Conservation (phyloP, 2,888 invertebrate species). For the Caprella mutica region DNA sequence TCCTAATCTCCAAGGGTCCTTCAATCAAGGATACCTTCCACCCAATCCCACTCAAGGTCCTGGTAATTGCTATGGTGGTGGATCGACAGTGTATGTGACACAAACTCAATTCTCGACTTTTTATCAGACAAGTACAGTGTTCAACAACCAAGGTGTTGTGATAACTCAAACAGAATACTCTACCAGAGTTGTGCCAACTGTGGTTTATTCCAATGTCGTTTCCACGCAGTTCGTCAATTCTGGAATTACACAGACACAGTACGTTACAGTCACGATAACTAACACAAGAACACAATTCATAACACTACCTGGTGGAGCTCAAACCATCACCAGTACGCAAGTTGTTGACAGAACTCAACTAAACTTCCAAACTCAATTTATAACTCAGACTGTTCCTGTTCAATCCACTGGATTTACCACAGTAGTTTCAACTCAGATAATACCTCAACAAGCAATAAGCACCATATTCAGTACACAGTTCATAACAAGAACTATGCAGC, state of each 20-base stretch:
- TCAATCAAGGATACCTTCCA: conserved; percentile 19
- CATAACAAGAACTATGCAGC: conserved; percentile 18
- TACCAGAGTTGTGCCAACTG: conserved; percentile 17
- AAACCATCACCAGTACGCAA: conserved; percentile 23
- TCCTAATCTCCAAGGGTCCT: conserved; percentile 4
- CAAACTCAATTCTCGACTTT: conserved; percentile 14
- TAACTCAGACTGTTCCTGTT: conserved; percentile 14
- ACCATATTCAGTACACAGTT: conserved; percentile 21
- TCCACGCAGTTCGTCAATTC: conserved; percentile 21
- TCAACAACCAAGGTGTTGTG: conserved; percentile 16
- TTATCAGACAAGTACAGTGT: conserved; percentile 10
- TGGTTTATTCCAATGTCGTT: conserved; percentile 18
- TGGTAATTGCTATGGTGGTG: conserved; percentile 4
- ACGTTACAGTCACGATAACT: conserved; percentile 14
- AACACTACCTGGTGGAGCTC: conserved; percentile 17
- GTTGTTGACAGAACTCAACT: conserved; percentile 15
- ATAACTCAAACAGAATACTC: conserved; percentile 15
- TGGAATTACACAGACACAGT: conserved; percentile 11
- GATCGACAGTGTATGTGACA: conserved; percentile 13
- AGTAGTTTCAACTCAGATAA: conserved; percentile 21
- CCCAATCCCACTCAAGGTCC: conserved; percentile 9
- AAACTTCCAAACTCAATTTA: conserved; percentile 15
- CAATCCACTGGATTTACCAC: conserved; percentile 20
- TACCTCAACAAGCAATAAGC: conserved; percentile 20
- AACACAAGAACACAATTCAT: conserved; percentile 23